Percentiles rank a stretch among this genome's conserved stretches.
Evolutionary conservation across 2,888 invertebrate species (phyloP).

Genomic region (Pheosia gnoma): DNA sequence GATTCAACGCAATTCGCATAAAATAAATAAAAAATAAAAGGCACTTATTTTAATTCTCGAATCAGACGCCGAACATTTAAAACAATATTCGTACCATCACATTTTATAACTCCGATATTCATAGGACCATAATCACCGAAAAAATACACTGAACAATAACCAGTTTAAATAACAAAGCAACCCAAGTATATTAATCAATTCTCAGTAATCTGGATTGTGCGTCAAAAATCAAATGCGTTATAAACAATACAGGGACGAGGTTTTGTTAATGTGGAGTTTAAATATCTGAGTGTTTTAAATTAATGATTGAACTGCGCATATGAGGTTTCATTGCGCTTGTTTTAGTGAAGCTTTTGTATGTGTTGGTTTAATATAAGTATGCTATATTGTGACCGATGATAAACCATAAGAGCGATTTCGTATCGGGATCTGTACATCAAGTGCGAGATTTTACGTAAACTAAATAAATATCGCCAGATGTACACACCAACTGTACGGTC

Average conservation of each 20-base stretch:
- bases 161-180: conserved; percentile 1
- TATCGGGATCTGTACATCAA: too few species aligned
- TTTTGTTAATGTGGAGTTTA: conserved; percentile 1
- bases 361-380: too few species aligned
- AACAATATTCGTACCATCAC: neutral
- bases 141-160: neutral
- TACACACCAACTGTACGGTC: too few species aligned
- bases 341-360: too few species aligned
- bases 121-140: neutral
- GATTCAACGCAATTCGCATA: neutral
- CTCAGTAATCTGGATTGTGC: neutral
- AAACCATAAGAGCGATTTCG: too few species aligned
- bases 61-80: neutral
- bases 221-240: neutral
- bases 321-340: too few species aligned
- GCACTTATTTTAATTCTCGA: neutral
- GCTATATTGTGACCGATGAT: too few species aligned
- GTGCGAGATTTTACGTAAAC: too few species aligned
- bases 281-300: neutral
- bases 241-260: neutral
- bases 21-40: neutral
- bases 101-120: neutral
- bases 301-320: too few species aligned
- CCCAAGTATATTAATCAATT: conserved; percentile 1
- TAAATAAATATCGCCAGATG: too few species aligned